Conservation (phyloP, 2,797 vertebrate species). For the Gymnoscopelus microlampas region DNA sequence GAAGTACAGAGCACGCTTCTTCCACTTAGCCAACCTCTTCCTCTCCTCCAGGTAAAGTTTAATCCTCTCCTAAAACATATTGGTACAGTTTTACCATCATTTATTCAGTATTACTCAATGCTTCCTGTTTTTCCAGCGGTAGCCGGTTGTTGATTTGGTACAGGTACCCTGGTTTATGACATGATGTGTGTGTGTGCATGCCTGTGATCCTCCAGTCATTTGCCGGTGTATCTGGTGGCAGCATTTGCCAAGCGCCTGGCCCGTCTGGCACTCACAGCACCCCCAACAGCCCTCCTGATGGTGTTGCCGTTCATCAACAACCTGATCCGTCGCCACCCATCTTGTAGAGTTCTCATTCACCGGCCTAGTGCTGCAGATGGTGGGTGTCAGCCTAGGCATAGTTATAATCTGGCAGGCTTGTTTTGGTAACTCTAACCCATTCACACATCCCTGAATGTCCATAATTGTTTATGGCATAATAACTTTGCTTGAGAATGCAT, state of each 20-base stretch:
- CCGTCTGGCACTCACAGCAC: constrained; percentile 89
- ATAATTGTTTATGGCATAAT: background rate
- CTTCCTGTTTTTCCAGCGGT: too few species aligned
- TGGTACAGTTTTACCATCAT: too few species aligned
- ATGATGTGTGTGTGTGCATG: background rate
- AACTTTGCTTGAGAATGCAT: too few species aligned
- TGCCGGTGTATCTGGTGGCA: constrained; percentile 93
- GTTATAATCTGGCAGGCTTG: background rate
- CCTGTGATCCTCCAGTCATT: constrained; percentile 79
- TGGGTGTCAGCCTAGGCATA: constrained; percentile 31
- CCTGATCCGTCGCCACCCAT: constrained; percentile 91
- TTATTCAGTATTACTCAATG: too few species aligned
- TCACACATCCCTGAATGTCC: background rate
- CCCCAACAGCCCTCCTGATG: constrained; percentile 88
- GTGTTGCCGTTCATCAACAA: constrained; percentile 94
- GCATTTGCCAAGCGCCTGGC: constrained; percentile 93
- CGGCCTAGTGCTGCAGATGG: constrained; percentile 78
- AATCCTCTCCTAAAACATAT: background rate
- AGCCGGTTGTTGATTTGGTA: too few species aligned
- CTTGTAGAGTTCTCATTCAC: constrained; percentile 89
- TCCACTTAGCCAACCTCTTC: constrained; percentile 90
- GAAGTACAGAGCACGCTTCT: constrained; percentile 94
- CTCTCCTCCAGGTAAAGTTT: constrained; percentile 91
- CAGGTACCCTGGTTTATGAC: too few species aligned
- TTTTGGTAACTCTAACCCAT: background rate